These are phyloP conservation scores for Latrodectus hesperus DNA, from an alignment of 2,888 invertebrate genomes.

Conservation along the genomic window DNA sequence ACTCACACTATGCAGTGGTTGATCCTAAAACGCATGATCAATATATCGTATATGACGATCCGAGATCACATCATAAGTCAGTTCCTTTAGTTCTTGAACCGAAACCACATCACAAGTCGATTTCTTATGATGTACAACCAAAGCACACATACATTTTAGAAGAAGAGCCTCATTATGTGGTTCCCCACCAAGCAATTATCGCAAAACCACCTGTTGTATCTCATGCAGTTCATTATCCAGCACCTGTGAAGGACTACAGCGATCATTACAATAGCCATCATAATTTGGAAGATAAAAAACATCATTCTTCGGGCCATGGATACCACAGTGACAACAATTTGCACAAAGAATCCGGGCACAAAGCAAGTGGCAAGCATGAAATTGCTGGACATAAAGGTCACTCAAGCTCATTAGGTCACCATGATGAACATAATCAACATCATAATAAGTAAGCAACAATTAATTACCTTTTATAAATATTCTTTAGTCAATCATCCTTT, in stretches of 20 bases:
- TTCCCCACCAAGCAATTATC: slow-evolving; percentile 2
- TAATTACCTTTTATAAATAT: no score
- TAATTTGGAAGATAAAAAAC: slow-evolving; percentile 34
- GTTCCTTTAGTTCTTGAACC: not conserved
- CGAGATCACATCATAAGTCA: slow-evolving; percentile 11
- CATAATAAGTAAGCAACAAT: slow-evolving; percentile 37
- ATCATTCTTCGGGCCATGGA: slow-evolving; percentile 38
- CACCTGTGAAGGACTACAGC: slow-evolving; percentile 22
- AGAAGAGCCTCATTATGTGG: slow-evolving; percentile 28
- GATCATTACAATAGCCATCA: slow-evolving; percentile 29
- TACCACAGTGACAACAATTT: slow-evolving; percentile 39
- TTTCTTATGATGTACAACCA: not conserved
- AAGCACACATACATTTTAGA: slow-evolving; percentile 16
- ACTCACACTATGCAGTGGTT: slow-evolving; percentile 44
- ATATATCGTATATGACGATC: slow-evolving; percentile 19
- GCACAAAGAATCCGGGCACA: slow-evolving; percentile 39
- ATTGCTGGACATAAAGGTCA: slow-evolving; percentile 46
- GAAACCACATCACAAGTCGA: slow-evolving; percentile 13
- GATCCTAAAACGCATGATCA: slow-evolving; percentile 32
- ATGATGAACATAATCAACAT: slow-evolving; percentile 47
- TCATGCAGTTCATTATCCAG: slow-evolving; percentile 17
- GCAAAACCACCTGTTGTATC: slow-evolving; percentile 9
- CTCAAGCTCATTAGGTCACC: slow-evolving; percentile 33
- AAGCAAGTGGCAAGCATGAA: slow-evolving; percentile 46
- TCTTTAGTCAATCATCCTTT: no score